These are phyloP conservation scores for Marasmarcha lunaedactyla DNA, from an alignment of 2,888 invertebrate species.

Conservation along the genomic window DNA sequence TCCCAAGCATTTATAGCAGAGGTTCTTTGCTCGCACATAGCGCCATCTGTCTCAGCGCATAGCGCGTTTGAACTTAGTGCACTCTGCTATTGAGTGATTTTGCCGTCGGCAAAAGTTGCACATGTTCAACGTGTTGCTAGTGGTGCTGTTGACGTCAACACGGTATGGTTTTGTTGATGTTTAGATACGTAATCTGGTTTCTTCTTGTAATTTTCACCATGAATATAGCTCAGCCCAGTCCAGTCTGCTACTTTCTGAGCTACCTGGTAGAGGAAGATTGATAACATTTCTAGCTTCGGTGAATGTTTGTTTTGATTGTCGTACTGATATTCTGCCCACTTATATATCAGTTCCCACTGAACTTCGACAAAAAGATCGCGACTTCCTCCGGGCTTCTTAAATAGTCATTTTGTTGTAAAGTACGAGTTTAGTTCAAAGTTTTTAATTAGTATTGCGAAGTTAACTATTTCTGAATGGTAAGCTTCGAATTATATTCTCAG, in stretches of 20 bases:
- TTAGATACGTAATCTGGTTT: no score
- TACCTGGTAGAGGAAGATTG: neutral
- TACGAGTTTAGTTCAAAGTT: neutral
- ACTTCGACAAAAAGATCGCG: slow-evolving; percentile 8
- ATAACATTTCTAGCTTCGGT: slow-evolving; percentile 2
- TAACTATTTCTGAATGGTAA: no score
- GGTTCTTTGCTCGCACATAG: slow-evolving; percentile 7
- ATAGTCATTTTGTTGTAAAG: slow-evolving; percentile 6
- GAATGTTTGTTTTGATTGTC: neutral
- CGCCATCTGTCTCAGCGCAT: slow-evolving; percentile 12
- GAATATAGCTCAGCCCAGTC: no score
- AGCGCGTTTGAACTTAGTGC: slow-evolving; percentile 13
- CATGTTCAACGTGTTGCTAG: no score
- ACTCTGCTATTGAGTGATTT: slow-evolving; percentile 6
- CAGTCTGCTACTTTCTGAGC: no score
- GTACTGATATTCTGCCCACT: slow-evolving; percentile 4
- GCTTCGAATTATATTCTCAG: no score
- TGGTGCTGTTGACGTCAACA: no score
- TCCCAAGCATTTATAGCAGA: slow-evolving; percentile 8
- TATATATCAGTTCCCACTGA: slow-evolving; percentile 8
- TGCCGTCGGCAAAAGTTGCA: neutral
- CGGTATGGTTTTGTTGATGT: no score
- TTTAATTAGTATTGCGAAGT: no score
- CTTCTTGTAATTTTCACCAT: no score
- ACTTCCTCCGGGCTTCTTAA: slow-evolving; percentile 7